Base-by-base conservation (phyloP, 2,888 invertebrate genomes). In the Lapara coniferarum region DNA sequence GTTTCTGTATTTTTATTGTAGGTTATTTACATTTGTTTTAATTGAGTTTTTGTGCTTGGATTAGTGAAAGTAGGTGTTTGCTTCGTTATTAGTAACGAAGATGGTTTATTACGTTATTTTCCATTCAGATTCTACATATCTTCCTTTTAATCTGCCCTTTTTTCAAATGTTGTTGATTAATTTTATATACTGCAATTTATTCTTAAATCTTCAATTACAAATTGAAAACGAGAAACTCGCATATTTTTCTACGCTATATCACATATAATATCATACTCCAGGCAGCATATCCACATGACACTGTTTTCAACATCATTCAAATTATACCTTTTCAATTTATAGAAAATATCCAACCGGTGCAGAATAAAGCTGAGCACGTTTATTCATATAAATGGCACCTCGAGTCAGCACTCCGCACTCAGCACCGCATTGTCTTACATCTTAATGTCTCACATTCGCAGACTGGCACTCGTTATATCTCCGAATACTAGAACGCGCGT, bases 11-110 rank as follows among this genome's bases (percentile, higher is more conserved):
- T 19, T 63, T 63, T 56, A 19, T 63, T 63, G 46, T 49, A 49
- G 13, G 49, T 49, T 19, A 49, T 63, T 63, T 63, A 63, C 63
- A 63, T 63, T 49, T 63, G 49, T 63, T 63, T 49, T 63, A 49
- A 63, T 63, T 46, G 59, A 63, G 63, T 63, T 63, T 63, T 63
- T 49, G 49, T 63, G 46, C 16, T 13, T 12, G 49, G 5, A 10
- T 44, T 25, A 8, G 44, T 46, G 44, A n/a, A 44, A n/a, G 16
- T 44, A 16, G 55, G 16, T 44, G n/a, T 46, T 6, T 16, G 16
- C 37, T 37, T 8, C 37, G 2, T 37, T 37, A 6, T 37, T 4
- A 37, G 37, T 37, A 37, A 37, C 25, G 25, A 37, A 37, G 37
- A 37, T 37, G 4, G 5, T 8, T 37, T 37, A 6, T 37, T 37